Evolutionary conservation across 2,797 vertebrate species (phyloP).

Genomic region (Chromis chromis): DNA sequence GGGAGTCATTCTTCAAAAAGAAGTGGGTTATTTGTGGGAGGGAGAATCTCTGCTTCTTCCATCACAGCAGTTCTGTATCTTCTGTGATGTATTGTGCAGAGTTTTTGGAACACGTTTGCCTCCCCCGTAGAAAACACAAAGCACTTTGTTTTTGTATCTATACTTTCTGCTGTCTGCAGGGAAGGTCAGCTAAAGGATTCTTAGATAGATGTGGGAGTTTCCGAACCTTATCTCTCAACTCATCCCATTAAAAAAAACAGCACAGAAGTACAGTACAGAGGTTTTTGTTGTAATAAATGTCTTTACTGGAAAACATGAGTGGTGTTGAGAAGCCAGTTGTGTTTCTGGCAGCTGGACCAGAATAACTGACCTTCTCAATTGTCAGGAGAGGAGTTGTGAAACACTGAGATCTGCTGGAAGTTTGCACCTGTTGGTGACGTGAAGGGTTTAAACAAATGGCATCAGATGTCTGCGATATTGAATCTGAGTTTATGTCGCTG

Average conservation of each 20-base stretch:
- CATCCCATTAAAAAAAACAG: background rate
- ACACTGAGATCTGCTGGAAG: conserved; percentile 25
- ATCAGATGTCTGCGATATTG: conserved; percentile 5
- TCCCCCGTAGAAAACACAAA: conserved; percentile 28
- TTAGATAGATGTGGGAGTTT: conserved; percentile 7
- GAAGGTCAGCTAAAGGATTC: background rate
- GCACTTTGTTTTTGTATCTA: conserved; percentile 28
- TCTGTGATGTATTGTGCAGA: conserved; percentile 36
- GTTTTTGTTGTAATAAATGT: conserved; percentile 8
- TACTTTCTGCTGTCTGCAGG: background rate
- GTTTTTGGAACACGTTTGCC: conserved; percentile 19
- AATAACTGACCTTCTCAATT: conserved; percentile 12
- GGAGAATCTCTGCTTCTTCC: conserved; percentile 34
- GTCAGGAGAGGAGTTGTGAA: conserved; percentile 13
- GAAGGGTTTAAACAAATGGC: conserved; percentile 28
- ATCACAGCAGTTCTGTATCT: conserved; percentile 23
- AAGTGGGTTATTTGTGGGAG: conserved; percentile 31
- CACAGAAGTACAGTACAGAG: background rate
- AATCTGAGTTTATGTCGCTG: background rate
- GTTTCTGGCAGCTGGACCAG: conserved; percentile 3
- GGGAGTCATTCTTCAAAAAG: conserved; percentile 29
- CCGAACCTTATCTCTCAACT: background rate
- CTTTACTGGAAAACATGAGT: conserved; percentile 20
- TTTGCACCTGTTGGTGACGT: conserved; percentile 46
- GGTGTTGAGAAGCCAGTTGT: conserved; percentile 11